Base-by-base conservation (phyloP, 2,113 vertebrate species). In the Nothoprocta pentlandii region DNA sequence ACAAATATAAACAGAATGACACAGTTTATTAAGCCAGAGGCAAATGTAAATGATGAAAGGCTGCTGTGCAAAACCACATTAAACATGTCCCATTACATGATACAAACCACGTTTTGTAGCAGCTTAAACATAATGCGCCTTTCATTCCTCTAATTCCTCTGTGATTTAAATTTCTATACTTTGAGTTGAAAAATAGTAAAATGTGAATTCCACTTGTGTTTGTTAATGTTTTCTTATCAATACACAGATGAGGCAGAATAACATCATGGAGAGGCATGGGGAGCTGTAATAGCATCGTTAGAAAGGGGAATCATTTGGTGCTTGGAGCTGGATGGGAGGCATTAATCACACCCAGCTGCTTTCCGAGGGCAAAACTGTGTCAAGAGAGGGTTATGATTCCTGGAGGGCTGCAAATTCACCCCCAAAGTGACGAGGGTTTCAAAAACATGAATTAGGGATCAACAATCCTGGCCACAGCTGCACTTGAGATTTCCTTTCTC, bases 31-130 rank as follows among this genome's bases (percentile, higher is more conserved):
- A 42, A 92, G 90, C 95, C 69, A 79, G 90, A 84, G 77, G 94
- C 95, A 96, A 94, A 93, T 86, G 95, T 84, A 84, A 86, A 85
- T 94, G 90, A 93, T 90, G 94, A 89, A 94, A 95, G 77, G 74
- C 88, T 94, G 80, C 90, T 79, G 53, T 79, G 88, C 89, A 90
- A 92, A 93, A 76, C 85, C 23, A 10, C 83, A 90, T 94, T 93
- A 95, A 93, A 89, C 54, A 42, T 51, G 23, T 71, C 74, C 58
- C 46, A 49, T 76, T 92, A 76, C 69, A 67, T 74, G 90, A 49
- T 86, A 67, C 84, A 92, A 93, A 77, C 66, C 62, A 70, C 53
- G 32, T 74, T 46, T 81, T 74, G 73, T 25, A 54, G 86, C 69
- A 85, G 85, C 77, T 89, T 79, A 89, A 87, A 66, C 66, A 80